Base-by-base conservation (phyloP, 1,140 invertebrate species). In the Magallana gigas region DNA sequence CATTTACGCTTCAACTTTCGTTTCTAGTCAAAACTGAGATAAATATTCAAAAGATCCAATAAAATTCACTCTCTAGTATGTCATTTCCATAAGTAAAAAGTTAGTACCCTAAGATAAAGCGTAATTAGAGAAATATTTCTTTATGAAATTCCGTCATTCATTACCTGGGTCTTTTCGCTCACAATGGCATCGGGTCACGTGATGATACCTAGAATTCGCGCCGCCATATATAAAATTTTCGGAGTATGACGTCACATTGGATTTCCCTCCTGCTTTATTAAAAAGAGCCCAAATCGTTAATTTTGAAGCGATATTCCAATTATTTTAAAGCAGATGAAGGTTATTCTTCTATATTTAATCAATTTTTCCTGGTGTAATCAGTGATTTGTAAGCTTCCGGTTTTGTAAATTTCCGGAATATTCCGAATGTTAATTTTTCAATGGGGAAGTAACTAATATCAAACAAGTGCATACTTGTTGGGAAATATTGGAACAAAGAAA, bases 141-240 rank as follows among this genome's bases (percentile, higher is more conserved):
- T 23, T 29, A 23, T 76, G 23, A 12, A 36, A 76, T 76, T 36
- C 81, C 88, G 89, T 91, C 90, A 91, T 92, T 89, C 82, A 62
- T 90, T 89, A 86, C 85, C 85, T 86, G 76, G 87, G 85, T 81
- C 82, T 76, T 29, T 88, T 80, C 80, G 80, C 85, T 86, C 84
- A 88, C 87, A 86, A 88, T 87, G 85, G 85, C 85, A 85, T 88
- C 84, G 84, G 86, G 90, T 92, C 91, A 92, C 90, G 91, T 92
- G 91, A 92, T 87, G 90, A 84, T 84, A 83, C 81, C 80, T 87
- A 90, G 88, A 90, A 91, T 92, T 92, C 90, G 90, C 91, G 90
- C 90, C 91, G 91, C 91, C 91, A 92, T 92, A 87, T 88, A 90
- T 87, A 87, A 89, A 87, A 87, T 88, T 88, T 90, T 85, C 68